Evolutionary conservation across 2,797 vertebrate species (phyloP).

Genomic region (Mico argentatus): DNA sequence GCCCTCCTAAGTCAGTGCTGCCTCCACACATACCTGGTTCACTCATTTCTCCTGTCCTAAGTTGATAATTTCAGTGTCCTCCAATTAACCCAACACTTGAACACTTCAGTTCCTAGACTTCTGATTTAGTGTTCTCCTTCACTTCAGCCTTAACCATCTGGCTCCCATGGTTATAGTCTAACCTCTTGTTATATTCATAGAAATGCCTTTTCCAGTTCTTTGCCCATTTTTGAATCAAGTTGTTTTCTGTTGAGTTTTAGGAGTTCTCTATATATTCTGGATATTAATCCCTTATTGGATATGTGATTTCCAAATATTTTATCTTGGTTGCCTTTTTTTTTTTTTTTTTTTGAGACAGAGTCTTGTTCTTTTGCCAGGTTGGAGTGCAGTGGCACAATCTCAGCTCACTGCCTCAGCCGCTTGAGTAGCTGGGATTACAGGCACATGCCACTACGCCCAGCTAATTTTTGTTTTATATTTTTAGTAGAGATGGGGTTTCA

Average conservation of each 20-base stretch:
- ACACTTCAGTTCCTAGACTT: background rate
- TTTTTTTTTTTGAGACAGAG: too few species aligned
- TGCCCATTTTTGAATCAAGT: background rate
- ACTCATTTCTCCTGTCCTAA: background rate
- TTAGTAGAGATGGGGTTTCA: too few species aligned
- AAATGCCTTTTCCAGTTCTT: background rate
- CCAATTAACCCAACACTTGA: background rate
- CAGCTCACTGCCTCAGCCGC: too few species aligned
- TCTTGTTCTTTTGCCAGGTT: too few species aligned
- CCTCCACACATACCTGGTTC: background rate
- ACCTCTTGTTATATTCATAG: background rate
- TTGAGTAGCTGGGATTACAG: too few species aligned
- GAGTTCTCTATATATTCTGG: background rate
- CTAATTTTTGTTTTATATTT: too few species aligned
- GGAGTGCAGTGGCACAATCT: too few species aligned
- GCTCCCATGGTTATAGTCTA: background rate
- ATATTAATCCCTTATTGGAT: background rate
- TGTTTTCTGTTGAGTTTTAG: background rate
- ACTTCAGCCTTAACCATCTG: background rate
- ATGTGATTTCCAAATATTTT: background rate
- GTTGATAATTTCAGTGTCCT: background rate
- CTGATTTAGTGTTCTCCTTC: background rate
- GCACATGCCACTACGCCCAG: too few species aligned
- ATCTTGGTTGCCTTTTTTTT: background rate
- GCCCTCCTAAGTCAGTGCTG: background rate